These are phyloP conservation scores for Hystrix cristata DNA, from an alignment of 2,113 vertebrate species.

Conservation along the genomic window DNA sequence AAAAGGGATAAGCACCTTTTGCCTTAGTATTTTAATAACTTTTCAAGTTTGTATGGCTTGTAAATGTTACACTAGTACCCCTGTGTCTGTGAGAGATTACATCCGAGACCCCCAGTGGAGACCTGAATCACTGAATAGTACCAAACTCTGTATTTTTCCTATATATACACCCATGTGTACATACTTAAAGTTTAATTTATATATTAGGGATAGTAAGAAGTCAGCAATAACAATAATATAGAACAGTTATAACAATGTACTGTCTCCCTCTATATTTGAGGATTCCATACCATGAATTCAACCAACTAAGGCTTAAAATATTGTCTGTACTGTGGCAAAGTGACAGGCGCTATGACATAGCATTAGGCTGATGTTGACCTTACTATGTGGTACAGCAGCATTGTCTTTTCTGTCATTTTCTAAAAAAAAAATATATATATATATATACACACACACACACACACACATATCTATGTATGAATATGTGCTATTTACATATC, in stretches of 20 bases:
- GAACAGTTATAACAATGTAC: not conserved
- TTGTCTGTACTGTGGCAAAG: not conserved
- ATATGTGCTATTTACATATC: not conserved
- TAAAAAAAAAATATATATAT: not conserved
- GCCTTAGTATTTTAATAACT: not conserved
- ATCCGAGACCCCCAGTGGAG: not conserved
- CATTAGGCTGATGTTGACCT: too few relatives aligned
- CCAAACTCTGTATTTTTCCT: not conserved
- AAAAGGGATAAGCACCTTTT: slow-evolving; percentile 41
- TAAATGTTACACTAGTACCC: not conserved
- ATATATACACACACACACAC: too few relatives aligned
- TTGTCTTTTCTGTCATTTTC: not conserved
- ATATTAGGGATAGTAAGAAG: not conserved
- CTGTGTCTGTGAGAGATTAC: not conserved
- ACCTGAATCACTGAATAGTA: not conserved
- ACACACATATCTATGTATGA: not conserved
- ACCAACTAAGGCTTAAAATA: not conserved
- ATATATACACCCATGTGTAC: not conserved
- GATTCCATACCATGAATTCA: not conserved
- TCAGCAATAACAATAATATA: not conserved
- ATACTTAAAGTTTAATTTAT: not conserved
- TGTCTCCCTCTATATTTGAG: not conserved
- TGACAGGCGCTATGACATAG: too few relatives aligned
- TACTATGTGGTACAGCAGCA: not conserved
- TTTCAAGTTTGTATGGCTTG: slow-evolving; percentile 33